These are phyloP conservation scores for Cephalotes varians DNA, from an alignment of 2,888 invertebrate genomes.

Conservation along the genomic window DNA sequence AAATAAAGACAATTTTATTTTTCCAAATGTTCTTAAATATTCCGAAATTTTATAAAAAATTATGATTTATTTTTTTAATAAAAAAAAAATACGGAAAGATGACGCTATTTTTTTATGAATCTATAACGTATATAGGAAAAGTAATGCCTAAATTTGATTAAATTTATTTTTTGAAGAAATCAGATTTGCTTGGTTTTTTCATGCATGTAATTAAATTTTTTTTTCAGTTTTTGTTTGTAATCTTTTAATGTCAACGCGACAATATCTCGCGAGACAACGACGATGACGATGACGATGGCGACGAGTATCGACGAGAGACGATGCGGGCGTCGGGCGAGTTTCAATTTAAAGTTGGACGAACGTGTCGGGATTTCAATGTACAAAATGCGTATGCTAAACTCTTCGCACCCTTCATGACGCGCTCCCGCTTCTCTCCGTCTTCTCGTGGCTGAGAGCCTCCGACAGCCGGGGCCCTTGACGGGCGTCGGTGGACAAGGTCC, in stretches of 20 bases:
- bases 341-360: constrained; percentile 83
- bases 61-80: neutral
- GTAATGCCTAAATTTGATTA: neutral
- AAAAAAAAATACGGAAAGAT: neutral
- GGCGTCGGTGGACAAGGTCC: constrained; percentile 73
- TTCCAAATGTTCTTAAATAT: neutral
- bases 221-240: neutral
- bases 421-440: constrained; percentile 64
- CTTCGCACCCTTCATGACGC: constrained; percentile 73
- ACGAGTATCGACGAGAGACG: constrained; percentile 63
- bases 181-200: neutral
- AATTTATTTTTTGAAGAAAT: neutral
- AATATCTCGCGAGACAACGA: constrained; percentile 32
- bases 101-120: neutral
- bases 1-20: neutral
- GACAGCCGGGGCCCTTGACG: constrained; percentile 67
- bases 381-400: constrained; percentile 84
- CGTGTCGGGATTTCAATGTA: constrained; percentile 84
- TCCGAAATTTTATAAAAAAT: neutral
- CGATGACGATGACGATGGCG: constrained; percentile 50
- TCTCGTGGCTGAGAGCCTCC: constrained; percentile 67
- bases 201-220: neutral
- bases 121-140: neutral
- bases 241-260: neutral
- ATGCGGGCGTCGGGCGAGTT: constrained; percentile 74